Percentiles rank a stretch among this genome's conserved stretches.
These are phyloP conservation scores for Chrysemys picta DNA, from an alignment of 2,113 vertebrate species.

Conservation along the genomic window DNA sequence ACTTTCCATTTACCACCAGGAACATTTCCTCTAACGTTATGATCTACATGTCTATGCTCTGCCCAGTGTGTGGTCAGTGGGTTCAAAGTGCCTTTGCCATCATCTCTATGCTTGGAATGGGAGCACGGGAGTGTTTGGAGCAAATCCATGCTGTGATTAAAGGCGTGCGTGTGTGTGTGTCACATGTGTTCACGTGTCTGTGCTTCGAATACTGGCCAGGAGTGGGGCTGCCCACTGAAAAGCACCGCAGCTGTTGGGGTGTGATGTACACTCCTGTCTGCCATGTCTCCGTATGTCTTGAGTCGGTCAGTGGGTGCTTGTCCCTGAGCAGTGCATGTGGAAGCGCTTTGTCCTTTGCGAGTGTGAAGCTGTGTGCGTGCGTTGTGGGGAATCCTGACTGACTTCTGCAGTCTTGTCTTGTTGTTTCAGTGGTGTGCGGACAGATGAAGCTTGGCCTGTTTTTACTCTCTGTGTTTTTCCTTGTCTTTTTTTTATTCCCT, in stretches of 20 bases:
- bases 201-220: neutral
- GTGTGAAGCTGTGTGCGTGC: conserved; percentile 54
- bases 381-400: conserved; percentile 58
- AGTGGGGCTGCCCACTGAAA: accelerated
- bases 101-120: conserved; percentile 20
- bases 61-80: conserved; percentile 23
- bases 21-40: conserved; percentile 32
- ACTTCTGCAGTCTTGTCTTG: conserved; percentile 81
- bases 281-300: conserved; percentile 26
- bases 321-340: accelerated
- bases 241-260: neutral
- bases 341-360: accelerated
- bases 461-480: conserved; percentile 99
- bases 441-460: conserved; percentile 96
- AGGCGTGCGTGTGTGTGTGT: neutral
- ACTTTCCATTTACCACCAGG: conserved; percentile 48
- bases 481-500: conserved; percentile 91
- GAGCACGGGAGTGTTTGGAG: neutral
- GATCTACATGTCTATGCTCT: neutral
- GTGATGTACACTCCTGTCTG: neutral
- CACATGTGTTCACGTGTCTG: neutral
- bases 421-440: conserved; percentile 86
- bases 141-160: neutral
- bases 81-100: conserved; percentile 64
- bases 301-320: conserved; percentile 28